Evolutionary conservation across 1,140 invertebrate genomes (phyloP).

Genomic region (Thereuonema tuberculata): DNA sequence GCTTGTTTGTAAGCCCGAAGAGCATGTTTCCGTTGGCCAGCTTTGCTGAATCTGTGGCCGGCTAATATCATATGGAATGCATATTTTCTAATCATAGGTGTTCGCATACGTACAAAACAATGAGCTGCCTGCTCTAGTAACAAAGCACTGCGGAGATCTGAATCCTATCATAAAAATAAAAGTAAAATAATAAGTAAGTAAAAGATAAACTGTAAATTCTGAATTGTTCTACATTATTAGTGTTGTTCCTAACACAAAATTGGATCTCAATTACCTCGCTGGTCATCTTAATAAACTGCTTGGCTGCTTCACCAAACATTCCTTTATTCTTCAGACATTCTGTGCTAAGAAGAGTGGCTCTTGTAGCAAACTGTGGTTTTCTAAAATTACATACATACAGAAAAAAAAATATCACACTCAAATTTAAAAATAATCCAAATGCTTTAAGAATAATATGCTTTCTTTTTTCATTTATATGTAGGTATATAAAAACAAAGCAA

Average conservation of each 20-base stretch:
- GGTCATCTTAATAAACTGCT: slow-evolving; percentile 85
- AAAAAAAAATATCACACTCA: too few species aligned
- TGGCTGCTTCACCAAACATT: slow-evolving; percentile 73
- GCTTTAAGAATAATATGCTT: not conserved
- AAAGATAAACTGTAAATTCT: not conserved
- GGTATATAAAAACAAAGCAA: too few species aligned
- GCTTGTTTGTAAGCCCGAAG: slow-evolving; percentile 83
- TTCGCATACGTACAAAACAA: slow-evolving; percentile 59
- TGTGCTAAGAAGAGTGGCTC: slow-evolving; percentile 72
- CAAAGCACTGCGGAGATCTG: slow-evolving; percentile 57
- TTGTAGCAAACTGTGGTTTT: slow-evolving; percentile 74
- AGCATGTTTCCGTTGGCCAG: slow-evolving; percentile 77
- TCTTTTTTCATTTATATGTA: too few species aligned
- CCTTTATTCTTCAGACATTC: slow-evolving; percentile 65
- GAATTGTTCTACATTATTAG: not conserved
- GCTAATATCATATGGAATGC: slow-evolving; percentile 94
- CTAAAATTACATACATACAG: slow-evolving; percentile 43
- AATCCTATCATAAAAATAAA: slow-evolving; percentile 25
- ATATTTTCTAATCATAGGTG: slow-evolving; percentile 78
- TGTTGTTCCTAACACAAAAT: too few species aligned
- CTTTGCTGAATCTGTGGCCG: slow-evolving; percentile 78
- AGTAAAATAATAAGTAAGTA: too few species aligned
- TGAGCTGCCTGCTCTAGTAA: slow-evolving; percentile 89
- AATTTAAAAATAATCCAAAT: too few species aligned
- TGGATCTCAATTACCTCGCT: slow-evolving; percentile 68